These are phyloP conservation scores for Exephanes ischioxanthus DNA, from an alignment of 2,888 invertebrate species.

Conservation along the genomic window DNA sequence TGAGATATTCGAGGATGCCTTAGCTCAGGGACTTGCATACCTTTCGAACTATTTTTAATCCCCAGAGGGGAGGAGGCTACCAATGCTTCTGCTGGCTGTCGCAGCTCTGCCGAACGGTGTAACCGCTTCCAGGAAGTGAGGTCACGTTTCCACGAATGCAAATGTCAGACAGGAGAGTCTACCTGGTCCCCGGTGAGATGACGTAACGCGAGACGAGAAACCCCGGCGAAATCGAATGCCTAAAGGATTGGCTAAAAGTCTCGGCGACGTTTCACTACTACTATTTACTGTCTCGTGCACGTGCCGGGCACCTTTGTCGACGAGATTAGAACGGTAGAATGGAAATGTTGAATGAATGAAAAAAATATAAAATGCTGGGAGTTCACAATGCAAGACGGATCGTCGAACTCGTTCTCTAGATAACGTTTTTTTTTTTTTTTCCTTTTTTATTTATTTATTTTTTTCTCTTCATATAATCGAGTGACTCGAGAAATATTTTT, in stretches of 20 bases:
- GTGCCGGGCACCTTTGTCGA: not conserved
- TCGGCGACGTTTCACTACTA: conserved; percentile 11
- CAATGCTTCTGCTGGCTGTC: not conserved
- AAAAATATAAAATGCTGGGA: not conserved
- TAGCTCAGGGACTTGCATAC: conserved; percentile 39
- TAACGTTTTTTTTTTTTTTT: not conserved
- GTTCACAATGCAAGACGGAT: too few species aligned
- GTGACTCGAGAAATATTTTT: not conserved
- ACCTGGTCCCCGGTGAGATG: conserved; percentile 57
- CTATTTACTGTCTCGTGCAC: not conserved
- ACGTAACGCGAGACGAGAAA: conserved; percentile 50
- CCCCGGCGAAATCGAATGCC: conserved; percentile 23
- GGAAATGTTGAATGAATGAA: not conserved
- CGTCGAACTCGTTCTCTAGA: too few species aligned
- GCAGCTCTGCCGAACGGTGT: conserved; percentile 28
- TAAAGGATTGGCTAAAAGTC: conserved; percentile 1
- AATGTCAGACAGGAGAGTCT: conserved; percentile 67
- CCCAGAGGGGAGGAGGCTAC: not conserved
- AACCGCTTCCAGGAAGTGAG: conserved; percentile 71
- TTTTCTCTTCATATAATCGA: not conserved
- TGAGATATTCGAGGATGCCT: conserved; percentile 38
- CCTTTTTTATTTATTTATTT: not conserved
- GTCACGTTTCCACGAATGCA: conserved; percentile 75
- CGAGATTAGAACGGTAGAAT: not conserved
- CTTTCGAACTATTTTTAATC: conserved; percentile 47